Evolutionary conservation across 1,140 invertebrate genomes (phyloP), one percentile per base, ranked within the genome.

Genomic region (Cepaea nemoralis): DNA sequence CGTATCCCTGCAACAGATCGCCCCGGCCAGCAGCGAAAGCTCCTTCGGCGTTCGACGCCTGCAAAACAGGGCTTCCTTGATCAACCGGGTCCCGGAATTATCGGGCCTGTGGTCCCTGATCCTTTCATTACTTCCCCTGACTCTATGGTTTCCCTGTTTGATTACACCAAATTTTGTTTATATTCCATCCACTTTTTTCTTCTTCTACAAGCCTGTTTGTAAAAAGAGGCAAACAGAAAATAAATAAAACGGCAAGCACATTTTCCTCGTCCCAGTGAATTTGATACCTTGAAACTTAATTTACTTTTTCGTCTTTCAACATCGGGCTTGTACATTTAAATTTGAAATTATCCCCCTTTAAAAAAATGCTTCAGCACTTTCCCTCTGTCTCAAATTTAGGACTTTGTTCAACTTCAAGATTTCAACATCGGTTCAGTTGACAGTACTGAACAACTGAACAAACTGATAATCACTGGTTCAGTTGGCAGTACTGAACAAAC

Each of bases 131-230:
- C 75, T 39, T 45, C 33, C 27, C 39, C 55, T 31, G 55, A 77
- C 75, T 77, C 48, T 40, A 63, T 10, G 75, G 75, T 55, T 77
- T 77, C 59, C 48, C 31, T n/a, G 22, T 77, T 59, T 48, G 50
- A 55, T 77, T 31, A 33, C 27, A 66, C 71, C 40, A 77, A 55
- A 77, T 77, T 59, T 77, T 77, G 75, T 77, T 77, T 77, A 77
- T 55, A 77, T 59, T 35, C 39, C 75, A 37, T 48, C 48, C 45
- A 40, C 40, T 71, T 33, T 71, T 71, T 39, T 37, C 33, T 37
- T 24, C 35, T 33, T 71, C 69, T 39, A 0, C 8, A 37, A 39
- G 31, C 37, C 59, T 6, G n/a, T 3, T 31, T 63, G 59, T 2
- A 63, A 63, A 63, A 6, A 63, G 33, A 31, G n/a, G n/a, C n/a